Evolutionary conservation across 2,113 vertebrate species (phyloP).

Genomic region (Cryptotis parvus): DNA sequence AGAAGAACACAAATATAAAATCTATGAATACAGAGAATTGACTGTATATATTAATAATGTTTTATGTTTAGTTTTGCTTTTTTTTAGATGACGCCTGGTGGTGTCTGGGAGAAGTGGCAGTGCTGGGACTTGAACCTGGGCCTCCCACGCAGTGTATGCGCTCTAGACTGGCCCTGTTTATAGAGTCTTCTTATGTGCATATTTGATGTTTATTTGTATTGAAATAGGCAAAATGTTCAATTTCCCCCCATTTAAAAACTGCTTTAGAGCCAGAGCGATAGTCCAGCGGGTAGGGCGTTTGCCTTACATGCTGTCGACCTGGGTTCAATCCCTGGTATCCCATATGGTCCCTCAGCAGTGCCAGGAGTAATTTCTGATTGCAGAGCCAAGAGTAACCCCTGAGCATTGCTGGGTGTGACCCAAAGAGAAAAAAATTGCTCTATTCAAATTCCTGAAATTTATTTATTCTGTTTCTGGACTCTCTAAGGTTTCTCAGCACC

Average conservation of each 20-base stretch:
- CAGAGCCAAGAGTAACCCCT: too few relatives aligned
- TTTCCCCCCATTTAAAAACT: not conserved
- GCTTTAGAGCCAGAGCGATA: too few relatives aligned
- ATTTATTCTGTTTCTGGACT: not conserved
- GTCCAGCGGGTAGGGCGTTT: too few relatives aligned
- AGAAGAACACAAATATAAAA: not conserved
- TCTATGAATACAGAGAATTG: not conserved
- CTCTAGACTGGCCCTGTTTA: not conserved
- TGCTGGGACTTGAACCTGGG: too few relatives aligned
- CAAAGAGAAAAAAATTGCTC: constrained; percentile 18
- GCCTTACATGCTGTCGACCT: too few relatives aligned
- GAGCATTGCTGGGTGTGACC: too few relatives aligned
- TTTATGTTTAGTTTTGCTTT: constrained; percentile 17
- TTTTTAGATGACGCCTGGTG: too few relatives aligned
- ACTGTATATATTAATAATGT: not conserved
- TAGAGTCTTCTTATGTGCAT: constrained; percentile 3
- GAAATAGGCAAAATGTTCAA: not conserved
- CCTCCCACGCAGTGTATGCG: too few relatives aligned
- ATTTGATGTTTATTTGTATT: not conserved
- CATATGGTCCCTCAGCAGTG: too few relatives aligned
- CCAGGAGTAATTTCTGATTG: too few relatives aligned
- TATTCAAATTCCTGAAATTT: not conserved
- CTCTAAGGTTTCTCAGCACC: constrained; percentile 13
- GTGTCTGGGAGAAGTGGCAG: too few relatives aligned
- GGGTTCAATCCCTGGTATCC: too few relatives aligned